Conservation (phyloP, 2,797 vertebrate species). For the Phataginus tricuspis region DNA sequence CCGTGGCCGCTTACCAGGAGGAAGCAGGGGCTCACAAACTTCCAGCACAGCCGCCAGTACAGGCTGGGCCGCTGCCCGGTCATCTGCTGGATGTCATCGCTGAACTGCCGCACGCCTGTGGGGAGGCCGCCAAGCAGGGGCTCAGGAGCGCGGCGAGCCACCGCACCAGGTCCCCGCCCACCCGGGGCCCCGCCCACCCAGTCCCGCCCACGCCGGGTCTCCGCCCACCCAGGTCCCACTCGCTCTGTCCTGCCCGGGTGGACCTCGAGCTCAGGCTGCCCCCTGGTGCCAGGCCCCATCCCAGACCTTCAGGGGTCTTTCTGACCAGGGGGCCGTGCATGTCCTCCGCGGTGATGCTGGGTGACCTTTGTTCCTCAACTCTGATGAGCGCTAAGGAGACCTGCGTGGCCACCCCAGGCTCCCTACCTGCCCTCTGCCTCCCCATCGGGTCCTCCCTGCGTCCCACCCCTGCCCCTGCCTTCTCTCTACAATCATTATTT, state of each 20-base stretch:
- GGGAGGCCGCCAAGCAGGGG: accelerated
- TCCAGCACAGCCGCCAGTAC: slow-evolving; percentile 96
- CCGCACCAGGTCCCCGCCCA: no score
- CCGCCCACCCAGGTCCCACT: no score
- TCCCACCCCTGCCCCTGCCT: no score
- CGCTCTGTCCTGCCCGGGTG: no score
- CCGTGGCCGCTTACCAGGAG: slow-evolving; percentile 88
- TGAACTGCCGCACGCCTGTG: slow-evolving; percentile 93
- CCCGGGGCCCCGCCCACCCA: no score
- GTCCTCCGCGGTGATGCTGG: background rate
- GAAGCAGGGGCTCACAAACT: slow-evolving; percentile 95
- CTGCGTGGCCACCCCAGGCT: accelerated
- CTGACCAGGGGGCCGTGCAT: accelerated
- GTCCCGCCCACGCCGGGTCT: no score
- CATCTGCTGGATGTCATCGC: slow-evolving; percentile 95
- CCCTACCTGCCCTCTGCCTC: background rate
- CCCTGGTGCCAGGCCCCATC: background rate
- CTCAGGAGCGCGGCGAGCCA: background rate
- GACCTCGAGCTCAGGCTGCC: background rate
- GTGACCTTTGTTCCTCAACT: accelerated
- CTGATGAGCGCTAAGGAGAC: background rate
- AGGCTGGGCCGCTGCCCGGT: slow-evolving; percentile 91
- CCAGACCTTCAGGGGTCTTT: accelerated
- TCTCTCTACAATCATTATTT: background rate
- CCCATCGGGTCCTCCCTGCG: no score